Conservation (phyloP, 2,888 invertebrate genomes). For the Seira ritae region DNA sequence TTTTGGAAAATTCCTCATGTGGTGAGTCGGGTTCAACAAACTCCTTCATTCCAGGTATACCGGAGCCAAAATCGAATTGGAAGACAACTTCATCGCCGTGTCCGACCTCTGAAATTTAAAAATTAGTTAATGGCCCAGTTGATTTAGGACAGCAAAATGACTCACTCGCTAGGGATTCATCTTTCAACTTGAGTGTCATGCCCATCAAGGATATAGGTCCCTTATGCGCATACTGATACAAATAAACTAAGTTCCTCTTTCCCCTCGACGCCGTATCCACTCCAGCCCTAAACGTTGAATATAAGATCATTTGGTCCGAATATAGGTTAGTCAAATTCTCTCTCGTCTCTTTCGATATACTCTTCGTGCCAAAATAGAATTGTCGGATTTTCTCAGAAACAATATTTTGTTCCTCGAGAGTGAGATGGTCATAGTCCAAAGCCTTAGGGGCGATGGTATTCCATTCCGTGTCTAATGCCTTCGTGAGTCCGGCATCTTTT, state of each 20-base stretch:
- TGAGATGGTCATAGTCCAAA: constrained; percentile 17
- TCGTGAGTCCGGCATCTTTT: too few species aligned
- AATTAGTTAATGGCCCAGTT: neutral
- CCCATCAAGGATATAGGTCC: neutral
- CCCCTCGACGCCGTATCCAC: neutral
- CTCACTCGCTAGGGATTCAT: neutral
- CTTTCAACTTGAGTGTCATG: neutral
- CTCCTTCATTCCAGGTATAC: neutral
- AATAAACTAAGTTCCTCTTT: neutral
- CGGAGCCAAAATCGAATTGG: neutral
- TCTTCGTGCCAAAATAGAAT: neutral
- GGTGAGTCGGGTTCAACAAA: neutral
- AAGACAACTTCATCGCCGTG: neutral
- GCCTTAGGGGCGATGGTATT: neutral
- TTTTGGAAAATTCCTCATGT: constrained; percentile 41
- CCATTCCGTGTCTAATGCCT: constrained; percentile 23
- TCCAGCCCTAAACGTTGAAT: neutral
- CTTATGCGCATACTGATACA: neutral
- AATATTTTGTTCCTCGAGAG: neutral
- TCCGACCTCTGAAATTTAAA: neutral
- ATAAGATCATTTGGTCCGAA: neutral
- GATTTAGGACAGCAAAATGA: neutral
- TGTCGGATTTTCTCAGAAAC: neutral
- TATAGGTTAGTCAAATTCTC: neutral
- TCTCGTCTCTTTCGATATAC: neutral